Evolutionary conservation across 2,113 vertebrate species (phyloP).

Genomic region (Taurulus bubalis): DNA sequence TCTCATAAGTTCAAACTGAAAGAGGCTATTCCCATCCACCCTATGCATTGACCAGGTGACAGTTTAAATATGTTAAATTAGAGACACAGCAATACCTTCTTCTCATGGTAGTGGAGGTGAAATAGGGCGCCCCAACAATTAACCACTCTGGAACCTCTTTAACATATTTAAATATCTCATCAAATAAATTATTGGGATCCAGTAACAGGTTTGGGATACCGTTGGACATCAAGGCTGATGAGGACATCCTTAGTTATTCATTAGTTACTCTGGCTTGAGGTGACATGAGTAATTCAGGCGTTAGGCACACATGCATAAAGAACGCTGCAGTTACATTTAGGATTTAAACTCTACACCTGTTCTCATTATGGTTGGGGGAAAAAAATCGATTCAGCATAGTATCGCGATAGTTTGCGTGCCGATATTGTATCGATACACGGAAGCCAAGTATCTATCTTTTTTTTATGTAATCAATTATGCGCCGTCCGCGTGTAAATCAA

Average conservation of each 20-base stretch:
- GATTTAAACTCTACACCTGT: neutral
- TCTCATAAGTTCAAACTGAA: neutral
- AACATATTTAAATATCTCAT: neutral
- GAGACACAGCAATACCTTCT: neutral
- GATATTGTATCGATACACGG: no score
- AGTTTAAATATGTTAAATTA: neutral
- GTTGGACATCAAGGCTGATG: neutral
- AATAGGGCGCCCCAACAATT: neutral
- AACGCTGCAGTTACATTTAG: neutral
- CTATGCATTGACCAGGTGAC: neutral
- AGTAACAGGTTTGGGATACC: neutral
- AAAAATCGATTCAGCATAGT: no score
- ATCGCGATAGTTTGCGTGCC: no score
- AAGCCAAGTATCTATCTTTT: no score
- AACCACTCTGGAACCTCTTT: neutral
- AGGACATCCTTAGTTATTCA: neutral
- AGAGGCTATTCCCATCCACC: neutral
- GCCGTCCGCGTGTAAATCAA: no score
- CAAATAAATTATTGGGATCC: neutral
- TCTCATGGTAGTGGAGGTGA: neutral
- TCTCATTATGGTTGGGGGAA: no score
- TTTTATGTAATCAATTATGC: no score
- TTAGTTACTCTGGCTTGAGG: neutral
- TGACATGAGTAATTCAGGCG: neutral
- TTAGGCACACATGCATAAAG: neutral